Evolutionary conservation across 2,797 vertebrate genomes (phyloP), one percentile per base, ranked within the genome.

Genomic region (Cynopterus sphinx): DNA sequence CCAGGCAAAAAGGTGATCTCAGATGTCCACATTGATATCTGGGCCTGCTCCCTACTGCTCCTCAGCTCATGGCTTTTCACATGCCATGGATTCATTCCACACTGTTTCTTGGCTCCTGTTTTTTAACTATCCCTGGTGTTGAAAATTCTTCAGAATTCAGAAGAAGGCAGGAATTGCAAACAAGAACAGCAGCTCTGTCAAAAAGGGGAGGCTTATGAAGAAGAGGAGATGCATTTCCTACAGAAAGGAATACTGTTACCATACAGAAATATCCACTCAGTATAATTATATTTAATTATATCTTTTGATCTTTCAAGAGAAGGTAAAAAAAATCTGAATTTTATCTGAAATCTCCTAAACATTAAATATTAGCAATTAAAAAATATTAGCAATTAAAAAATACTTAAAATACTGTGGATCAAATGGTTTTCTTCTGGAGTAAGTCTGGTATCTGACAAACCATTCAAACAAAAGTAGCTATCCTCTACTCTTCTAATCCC

Each of bases 91-190:
- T 91, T 31, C 10, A 15, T 77, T 78, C 33, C 63, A 79, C 1
- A 39, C 26, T 6, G 13, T 15, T 21, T 19, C 2, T 46, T 55
- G n/a, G 16, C 26, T n/a, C 26, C 24, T 84, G 7, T 12, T 84
- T 9, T 81, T 81, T 93, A 28, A 71, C 33, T 55, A 84, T 24
- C 3, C 24, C 21, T 74, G 65, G 21, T 2, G 26, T 43, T 83
- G 36, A 83, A 82, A 96, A 33, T 46, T 79, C 51, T 67, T 87
- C n/a, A 86, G 81, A 49, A 93, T 74, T 91, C 51, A 87, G 46
- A 93, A 87, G 55, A n/a, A 87, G 71, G 13, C 5, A 57, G 16
- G 28, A 53, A 87, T 55, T 68, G 77, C 63, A 57, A 77, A 65
- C 24, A 10, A 16, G 9, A 79, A 3, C 79, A 68, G 49, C 26